Evolutionary conservation across 2,113 vertebrate genomes (phyloP).

Genomic region (Grantiella picta): DNA sequence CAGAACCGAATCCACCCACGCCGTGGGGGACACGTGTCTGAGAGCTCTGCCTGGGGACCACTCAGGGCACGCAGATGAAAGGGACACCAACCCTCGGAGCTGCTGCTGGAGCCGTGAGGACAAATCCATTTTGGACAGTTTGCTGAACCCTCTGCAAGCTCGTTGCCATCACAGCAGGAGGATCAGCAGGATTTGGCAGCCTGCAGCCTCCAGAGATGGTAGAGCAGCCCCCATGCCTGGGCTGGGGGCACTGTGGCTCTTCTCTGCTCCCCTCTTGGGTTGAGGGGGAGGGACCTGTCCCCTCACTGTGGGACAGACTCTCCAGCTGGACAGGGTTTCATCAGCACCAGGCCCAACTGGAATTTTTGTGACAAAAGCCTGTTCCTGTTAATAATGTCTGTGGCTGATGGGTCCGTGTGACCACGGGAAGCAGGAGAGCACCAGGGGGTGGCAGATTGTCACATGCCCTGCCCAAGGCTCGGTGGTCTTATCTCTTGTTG

Average conservation of each 20-base stretch:
- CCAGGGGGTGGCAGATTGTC: background rate
- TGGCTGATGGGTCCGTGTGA: fast-evolving
- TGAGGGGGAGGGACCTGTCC: background rate
- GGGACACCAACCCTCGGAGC: background rate
- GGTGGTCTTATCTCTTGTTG: background rate
- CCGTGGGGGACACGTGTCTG: fast-evolving
- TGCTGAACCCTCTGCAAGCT: background rate
- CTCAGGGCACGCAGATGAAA: fast-evolving
- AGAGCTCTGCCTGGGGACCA: background rate
- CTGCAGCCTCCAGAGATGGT: background rate
- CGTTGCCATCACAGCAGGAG: background rate
- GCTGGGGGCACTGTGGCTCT: background rate
- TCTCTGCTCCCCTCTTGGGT: background rate
- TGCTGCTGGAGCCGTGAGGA: background rate
- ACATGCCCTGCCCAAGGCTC: fast-evolving
- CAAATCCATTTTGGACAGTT: fast-evolving
- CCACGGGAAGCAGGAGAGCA: background rate
- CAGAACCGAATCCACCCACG: background rate
- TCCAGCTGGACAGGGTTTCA: background rate
- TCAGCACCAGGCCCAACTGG: background rate
- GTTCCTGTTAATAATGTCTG: background rate
- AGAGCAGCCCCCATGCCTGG: background rate
- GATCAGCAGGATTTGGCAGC: background rate
- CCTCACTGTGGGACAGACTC: fast-evolving
- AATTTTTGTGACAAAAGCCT: background rate